phyloP scores from a whole-genome alignment of 2,113 vertebrate genomes.

The Balaenoptera acutorostrata region DNA sequence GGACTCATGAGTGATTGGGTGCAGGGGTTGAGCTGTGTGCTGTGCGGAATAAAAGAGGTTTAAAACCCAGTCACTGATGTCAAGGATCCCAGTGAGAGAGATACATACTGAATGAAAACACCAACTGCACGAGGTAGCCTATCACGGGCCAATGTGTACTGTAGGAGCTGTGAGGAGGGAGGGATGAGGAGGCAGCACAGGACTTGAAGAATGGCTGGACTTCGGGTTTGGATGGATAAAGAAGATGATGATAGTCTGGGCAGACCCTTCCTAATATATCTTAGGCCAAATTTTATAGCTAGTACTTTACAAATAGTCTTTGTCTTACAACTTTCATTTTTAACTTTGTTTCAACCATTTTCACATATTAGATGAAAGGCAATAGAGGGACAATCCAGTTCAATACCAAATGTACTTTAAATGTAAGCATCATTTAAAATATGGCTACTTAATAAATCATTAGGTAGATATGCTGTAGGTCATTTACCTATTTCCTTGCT shows the following conservation, averaged over 20 bases:
- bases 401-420: background rate
- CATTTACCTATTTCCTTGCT: background rate
- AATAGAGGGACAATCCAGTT: background rate
- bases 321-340: background rate
- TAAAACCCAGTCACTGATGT: background rate
- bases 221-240: background rate
- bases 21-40: background rate
- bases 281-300: background rate
- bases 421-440: background rate
- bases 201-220: background rate
- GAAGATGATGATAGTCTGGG: background rate
- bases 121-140: background rate
- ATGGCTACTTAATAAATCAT: background rate
- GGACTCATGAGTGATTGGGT: background rate
- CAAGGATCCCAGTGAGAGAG: background rate
- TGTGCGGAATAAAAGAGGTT: background rate
- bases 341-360: background rate
- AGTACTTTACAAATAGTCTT: background rate
- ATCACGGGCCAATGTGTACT: rapidly evolving
- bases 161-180: background rate
- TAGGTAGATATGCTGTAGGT: background rate
- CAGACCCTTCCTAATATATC: background rate
- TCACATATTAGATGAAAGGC: background rate
- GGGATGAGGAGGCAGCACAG: too few species aligned
- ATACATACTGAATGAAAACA: background rate